These are phyloP conservation scores for Todiramphus chloris DNA, from an alignment of 2,113 vertebrate species.

Conservation along the genomic window DNA sequence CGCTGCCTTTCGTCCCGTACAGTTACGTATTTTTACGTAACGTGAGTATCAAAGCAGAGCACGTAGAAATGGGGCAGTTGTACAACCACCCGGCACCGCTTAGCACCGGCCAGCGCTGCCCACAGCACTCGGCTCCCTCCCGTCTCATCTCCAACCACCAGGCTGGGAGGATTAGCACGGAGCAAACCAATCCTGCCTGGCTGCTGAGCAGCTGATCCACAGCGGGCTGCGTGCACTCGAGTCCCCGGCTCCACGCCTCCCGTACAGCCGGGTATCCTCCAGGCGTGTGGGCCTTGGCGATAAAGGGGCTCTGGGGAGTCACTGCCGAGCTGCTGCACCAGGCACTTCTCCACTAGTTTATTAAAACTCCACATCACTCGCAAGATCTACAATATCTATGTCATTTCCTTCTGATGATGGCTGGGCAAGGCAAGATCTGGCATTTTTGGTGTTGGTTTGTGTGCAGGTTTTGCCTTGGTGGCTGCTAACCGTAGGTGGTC, in stretches of 20 bases:
- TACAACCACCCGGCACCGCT: neutral
- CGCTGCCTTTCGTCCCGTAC: neutral
- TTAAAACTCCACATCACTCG: rapidly evolving
- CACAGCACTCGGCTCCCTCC: neutral
- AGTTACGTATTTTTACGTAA: neutral
- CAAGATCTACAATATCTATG: rapidly evolving
- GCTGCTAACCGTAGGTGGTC: neutral
- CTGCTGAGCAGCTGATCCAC: neutral
- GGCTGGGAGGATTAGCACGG: neutral
- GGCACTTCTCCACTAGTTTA: neutral
- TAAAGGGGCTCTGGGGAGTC: neutral
- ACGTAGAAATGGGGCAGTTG: neutral
- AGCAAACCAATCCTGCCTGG: neutral
- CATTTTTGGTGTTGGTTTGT: no score
- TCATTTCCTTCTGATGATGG: neutral
- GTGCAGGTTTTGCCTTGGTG: neutral
- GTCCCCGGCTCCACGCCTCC: neutral
- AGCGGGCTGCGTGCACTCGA: neutral
- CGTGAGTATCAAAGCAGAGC: neutral
- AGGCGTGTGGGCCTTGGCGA: neutral
- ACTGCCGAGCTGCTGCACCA: rapidly evolving
- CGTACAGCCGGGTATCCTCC: rapidly evolving
- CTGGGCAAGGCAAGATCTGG: neutral
- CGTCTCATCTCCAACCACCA: rapidly evolving
- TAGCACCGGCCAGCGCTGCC: neutral